Conservation (phyloP, 2,113 vertebrate genomes). For the Edolisoma coerulescens region DNA sequence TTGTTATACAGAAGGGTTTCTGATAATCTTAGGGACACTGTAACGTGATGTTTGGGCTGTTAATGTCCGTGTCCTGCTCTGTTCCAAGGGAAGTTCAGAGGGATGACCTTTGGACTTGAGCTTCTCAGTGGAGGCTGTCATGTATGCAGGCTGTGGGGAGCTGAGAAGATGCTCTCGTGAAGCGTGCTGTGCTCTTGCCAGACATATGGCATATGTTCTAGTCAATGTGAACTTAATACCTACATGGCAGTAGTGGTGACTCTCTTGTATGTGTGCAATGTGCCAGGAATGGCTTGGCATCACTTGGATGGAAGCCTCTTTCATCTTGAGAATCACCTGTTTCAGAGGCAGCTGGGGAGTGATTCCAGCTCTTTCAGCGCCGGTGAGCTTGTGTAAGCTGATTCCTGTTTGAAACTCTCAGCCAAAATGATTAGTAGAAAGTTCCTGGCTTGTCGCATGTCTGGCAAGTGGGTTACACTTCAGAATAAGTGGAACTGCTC, state of each 20-base stretch:
- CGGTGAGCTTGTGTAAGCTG: not conserved
- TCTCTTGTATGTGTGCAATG: not conserved
- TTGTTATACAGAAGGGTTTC: not conserved
- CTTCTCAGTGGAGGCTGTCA: not conserved
- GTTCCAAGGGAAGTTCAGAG: not conserved
- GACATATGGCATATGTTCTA: not conserved
- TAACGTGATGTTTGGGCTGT: accelerated
- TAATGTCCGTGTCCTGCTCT: not conserved
- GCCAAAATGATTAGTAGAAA: not conserved
- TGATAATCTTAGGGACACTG: not conserved
- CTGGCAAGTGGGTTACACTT: not conserved
- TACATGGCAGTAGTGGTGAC: not conserved
- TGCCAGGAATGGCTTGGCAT: not conserved
- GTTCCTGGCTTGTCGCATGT: not conserved
- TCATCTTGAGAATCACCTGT: not conserved
- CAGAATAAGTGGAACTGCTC: not conserved
- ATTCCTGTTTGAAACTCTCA: not conserved
- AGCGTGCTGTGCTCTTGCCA: not conserved
- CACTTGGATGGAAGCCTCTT: not conserved
- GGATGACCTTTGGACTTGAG: not conserved
- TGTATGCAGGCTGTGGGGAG: not conserved
- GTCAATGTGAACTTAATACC: not conserved
- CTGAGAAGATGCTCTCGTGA: not conserved
- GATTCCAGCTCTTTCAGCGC: not conserved
- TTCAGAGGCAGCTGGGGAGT: not conserved